Percentiles rank a stretch among this genome's conserved stretches.
Conservation (phyloP, 2,888 invertebrate genomes). For the Odontocerum albicorne region DNA sequence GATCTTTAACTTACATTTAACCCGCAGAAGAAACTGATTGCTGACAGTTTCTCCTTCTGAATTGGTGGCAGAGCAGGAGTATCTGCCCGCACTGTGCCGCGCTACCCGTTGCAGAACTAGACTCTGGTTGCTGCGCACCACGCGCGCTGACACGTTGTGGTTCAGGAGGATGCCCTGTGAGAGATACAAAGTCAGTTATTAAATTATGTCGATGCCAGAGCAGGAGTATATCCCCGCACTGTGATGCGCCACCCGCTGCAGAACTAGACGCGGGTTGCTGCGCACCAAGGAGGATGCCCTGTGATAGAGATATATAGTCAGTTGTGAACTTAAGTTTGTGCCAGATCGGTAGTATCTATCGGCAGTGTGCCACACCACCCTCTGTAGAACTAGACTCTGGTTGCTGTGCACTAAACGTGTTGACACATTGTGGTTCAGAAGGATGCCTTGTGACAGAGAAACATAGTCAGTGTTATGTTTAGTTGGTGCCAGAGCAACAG, state of each 20-base stretch:
- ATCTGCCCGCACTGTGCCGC: slow-evolving; percentile 80
- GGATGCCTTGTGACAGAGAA: slow-evolving; percentile 70
- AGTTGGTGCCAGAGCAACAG: slow-evolving; percentile 85
- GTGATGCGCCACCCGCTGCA: slow-evolving; percentile 85
- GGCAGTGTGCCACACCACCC: slow-evolving; percentile 82
- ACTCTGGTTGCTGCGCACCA: slow-evolving; percentile 90
- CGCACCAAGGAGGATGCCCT: too few relatives aligned
- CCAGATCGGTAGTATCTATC: slow-evolving; percentile 89
- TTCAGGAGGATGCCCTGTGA: slow-evolving; percentile 75
- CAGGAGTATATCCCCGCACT: slow-evolving; percentile 87
- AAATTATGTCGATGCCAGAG: too few relatives aligned
- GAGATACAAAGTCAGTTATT: too few relatives aligned
- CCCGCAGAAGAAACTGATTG: slow-evolving; percentile 80
- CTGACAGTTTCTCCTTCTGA: slow-evolving; percentile 86
- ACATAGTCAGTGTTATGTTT: too few relatives aligned
- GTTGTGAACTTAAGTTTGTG: slow-evolving; percentile 79
- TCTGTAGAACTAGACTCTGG: slow-evolving; percentile 89
- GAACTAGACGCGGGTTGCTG: slow-evolving; percentile 88
- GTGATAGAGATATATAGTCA: too few relatives aligned
- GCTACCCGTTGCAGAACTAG: slow-evolving; percentile 89
- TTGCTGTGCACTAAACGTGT: slow-evolving; percentile 88
- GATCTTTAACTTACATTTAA: slow-evolving; percentile 82
- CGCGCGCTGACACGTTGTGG: slow-evolving; percentile 84
- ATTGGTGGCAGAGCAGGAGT: slow-evolving; percentile 87
- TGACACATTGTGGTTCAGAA: slow-evolving; percentile 82